Conservation (phyloP, 2,797 vertebrate genomes). For the Phyllotis vaccarum region DNA sequence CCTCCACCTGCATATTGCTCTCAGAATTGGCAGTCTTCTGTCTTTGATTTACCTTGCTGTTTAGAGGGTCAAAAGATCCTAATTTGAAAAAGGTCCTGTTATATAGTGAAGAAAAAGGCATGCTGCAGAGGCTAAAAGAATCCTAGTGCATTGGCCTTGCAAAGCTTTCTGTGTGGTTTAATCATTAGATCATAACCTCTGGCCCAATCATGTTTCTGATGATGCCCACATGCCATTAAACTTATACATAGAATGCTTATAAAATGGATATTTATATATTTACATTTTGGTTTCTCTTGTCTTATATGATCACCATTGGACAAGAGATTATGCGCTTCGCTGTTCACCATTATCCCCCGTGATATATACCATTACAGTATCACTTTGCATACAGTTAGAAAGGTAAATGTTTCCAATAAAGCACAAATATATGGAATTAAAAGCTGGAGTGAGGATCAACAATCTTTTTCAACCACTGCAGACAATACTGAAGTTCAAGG, state of each 20-base stretch:
- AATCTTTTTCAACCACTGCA: not conserved
- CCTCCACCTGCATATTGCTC: not conserved
- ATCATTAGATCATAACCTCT: not conserved
- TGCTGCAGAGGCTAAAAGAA: not conserved
- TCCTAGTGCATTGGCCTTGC: not conserved
- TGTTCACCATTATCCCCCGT: not conserved
- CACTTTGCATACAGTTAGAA: not conserved
- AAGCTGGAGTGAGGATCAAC: not conserved
- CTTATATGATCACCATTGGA: not conserved
- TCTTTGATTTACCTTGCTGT: not conserved
- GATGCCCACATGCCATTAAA: not conserved
- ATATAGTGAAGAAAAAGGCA: not conserved
- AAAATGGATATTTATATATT: not conserved
- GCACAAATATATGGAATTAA: not conserved
- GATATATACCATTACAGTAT: not conserved
- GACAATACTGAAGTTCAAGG: not conserved
- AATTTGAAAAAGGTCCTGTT: not conserved
- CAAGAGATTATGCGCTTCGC: not conserved
- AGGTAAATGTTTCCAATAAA: not conserved
- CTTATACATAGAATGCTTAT: not conserved
- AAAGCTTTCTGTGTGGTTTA: not conserved
- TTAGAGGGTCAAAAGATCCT: not conserved
- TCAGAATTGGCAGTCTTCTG: not conserved
- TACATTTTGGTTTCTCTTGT: not conserved
- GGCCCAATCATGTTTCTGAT: not conserved